phyloP scores from a whole-genome alignment of 1,140 invertebrate species.

The Drosophila nigrodunni region DNA sequence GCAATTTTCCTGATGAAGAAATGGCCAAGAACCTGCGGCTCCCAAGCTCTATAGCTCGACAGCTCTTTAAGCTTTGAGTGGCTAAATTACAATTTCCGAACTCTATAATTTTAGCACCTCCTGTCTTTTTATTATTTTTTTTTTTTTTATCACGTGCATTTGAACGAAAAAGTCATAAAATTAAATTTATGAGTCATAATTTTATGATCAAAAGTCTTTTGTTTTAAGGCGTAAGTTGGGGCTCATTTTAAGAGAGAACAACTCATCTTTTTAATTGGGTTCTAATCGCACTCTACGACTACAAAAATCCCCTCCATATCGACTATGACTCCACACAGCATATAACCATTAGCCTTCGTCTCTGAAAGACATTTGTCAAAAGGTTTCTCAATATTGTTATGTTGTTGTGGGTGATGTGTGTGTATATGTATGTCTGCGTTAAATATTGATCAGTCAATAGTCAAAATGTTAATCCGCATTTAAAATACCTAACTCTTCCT shows the following conservation, averaged over 20 bases:
- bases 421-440: slow-evolving; percentile 37
- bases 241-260: slow-evolving; percentile 28
- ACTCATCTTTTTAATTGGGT: slow-evolving; percentile 68
- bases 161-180: slow-evolving; percentile 74
- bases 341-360: slow-evolving; percentile 63
- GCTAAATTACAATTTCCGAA: slow-evolving; percentile 59
- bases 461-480: slow-evolving; percentile 73
- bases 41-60: not conserved
- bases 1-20: slow-evolving; percentile 66
- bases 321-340: slow-evolving; percentile 35
- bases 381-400: slow-evolving; percentile 23
- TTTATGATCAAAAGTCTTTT: slow-evolving; percentile 66
- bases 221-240: slow-evolving; percentile 38
- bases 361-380: slow-evolving; percentile 68
- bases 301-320: slow-evolving; percentile 1
- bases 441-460: slow-evolving; percentile 74
- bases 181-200: slow-evolving; percentile 79
- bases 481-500: slow-evolving; percentile 46
- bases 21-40: slow-evolving; percentile 36
- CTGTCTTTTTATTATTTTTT: slow-evolving; percentile 15
- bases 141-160: slow-evolving; percentile 17
- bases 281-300: slow-evolving; percentile 68
- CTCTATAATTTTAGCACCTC: slow-evolving; percentile 74
- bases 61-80: slow-evolving; percentile 59
- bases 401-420: slow-evolving; percentile 67